phyloP scores from a whole-genome alignment of 37 sponge, comb jelly and placozoan genomes.

The Agelas oroides region DNA sequence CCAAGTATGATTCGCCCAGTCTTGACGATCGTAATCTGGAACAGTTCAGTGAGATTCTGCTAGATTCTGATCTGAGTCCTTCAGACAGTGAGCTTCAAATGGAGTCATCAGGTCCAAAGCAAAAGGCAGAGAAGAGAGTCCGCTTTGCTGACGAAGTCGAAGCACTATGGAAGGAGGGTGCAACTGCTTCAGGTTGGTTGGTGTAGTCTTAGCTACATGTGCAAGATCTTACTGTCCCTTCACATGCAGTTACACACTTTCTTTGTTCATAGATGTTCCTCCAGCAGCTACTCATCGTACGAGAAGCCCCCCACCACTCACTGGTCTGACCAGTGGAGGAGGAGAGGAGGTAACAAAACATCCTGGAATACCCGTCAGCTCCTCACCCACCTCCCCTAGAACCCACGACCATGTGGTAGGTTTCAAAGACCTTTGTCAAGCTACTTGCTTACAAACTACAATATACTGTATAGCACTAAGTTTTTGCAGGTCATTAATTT shows the following conservation, averaged over 20 bases:
- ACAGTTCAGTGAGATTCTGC: slow-evolving; percentile 51
- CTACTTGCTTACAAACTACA: no score
- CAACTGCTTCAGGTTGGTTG: no score
- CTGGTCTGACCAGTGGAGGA: no score
- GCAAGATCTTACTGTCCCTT: not conserved
- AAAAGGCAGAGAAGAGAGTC: slow-evolving; percentile 12
- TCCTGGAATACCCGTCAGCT: not conserved
- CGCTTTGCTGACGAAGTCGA: slow-evolving; percentile 55
- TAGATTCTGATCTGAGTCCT: slow-evolving; percentile 29
- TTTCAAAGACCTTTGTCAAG: no score
- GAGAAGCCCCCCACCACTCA: no score
- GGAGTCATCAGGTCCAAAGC: not conserved
- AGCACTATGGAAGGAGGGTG: not conserved
- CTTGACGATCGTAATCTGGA: slow-evolving; percentile 30
- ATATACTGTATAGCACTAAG: no score
- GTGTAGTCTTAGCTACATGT: no score
- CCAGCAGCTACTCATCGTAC: not conserved
- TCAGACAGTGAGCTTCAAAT: slow-evolving; percentile 9
- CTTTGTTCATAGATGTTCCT: no score
- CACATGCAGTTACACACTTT: not conserved
- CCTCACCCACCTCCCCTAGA: slow-evolving; percentile 7
- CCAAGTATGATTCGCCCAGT: not conserved
- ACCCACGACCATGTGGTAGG: not conserved
- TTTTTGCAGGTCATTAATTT: no score
- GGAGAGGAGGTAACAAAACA: not conserved